Evolutionary conservation across 2,113 vertebrate genomes (phyloP).

Genomic region (Butorides virescens): DNA sequence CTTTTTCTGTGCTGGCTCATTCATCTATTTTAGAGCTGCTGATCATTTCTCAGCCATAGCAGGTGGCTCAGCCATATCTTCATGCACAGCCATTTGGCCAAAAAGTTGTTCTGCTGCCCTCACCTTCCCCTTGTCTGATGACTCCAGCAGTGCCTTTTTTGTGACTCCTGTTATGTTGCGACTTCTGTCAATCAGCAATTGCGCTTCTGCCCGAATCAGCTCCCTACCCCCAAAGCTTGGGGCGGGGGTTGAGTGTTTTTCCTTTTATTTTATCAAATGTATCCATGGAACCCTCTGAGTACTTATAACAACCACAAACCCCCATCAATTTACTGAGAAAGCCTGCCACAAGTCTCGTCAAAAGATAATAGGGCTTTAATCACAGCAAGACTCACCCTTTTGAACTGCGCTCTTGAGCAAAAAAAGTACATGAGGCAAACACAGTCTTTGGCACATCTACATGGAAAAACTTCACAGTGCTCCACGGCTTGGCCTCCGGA

Average conservation of each 20-base stretch:
- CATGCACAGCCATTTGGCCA: background rate
- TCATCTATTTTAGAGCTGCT: background rate
- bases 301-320: background rate
- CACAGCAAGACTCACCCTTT: constrained; percentile 50
- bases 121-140: background rate
- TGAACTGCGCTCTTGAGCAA: constrained; percentile 13
- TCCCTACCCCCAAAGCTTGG: background rate
- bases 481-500: background rate
- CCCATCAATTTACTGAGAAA: background rate
- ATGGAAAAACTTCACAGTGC: constrained; percentile 43
- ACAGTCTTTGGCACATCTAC: constrained; percentile 39
- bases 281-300: background rate
- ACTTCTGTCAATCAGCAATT: background rate
- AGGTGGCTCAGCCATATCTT: background rate
- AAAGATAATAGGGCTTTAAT: constrained; percentile 46
- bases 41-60: background rate
- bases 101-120: background rate
- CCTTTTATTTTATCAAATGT: background rate
- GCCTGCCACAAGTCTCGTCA: background rate
- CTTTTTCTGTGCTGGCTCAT: background rate
- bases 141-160: background rate
- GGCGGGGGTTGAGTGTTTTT: background rate
- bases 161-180: fast-evolving
- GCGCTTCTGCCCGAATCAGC: background rate
- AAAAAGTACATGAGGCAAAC: constrained; percentile 29